phyloP scores from a whole-genome alignment of 23 tunicate species.

The Trididemnum clinides region DNA sequence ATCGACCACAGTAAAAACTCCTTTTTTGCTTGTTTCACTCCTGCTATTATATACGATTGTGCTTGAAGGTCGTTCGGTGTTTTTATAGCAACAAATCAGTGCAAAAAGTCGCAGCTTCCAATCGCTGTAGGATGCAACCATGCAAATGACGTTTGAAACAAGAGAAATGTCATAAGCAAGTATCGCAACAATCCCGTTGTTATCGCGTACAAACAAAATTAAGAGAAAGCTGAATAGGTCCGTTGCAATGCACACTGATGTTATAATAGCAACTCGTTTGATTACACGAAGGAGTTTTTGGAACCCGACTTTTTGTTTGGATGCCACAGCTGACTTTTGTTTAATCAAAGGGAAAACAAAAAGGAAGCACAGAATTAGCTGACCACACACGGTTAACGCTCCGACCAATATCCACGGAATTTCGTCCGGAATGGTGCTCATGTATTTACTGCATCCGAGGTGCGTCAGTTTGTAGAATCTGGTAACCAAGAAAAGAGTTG shows the following conservation, averaged over 20 bases:
- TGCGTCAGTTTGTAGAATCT: neutral
- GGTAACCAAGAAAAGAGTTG: neutral
- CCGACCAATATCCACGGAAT: neutral
- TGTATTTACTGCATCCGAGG: neutral
- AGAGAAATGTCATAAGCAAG: neutral
- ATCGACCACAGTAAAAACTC: too few relatives aligned
- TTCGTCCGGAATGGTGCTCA: neutral
- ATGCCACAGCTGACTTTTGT: neutral
- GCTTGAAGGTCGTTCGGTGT: too few relatives aligned
- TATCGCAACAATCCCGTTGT: neutral
- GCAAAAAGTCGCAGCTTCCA: conserved; percentile 11
- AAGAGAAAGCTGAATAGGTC: neutral
- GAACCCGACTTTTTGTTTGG: neutral
- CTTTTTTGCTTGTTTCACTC: too few relatives aligned
- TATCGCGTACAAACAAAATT: neutral
- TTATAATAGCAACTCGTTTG: neutral
- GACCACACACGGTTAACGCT: neutral
- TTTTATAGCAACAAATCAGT: too few relatives aligned
- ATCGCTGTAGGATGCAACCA: neutral
- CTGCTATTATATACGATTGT: too few relatives aligned
- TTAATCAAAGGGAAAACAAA: neutral
- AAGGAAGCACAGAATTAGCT: neutral
- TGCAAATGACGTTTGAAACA: neutral
- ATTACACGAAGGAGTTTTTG: neutral
- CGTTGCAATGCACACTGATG: neutral